Evolutionary conservation across 1,140 invertebrate genomes (phyloP), one percentile per base, ranked within the genome.

Genomic region (Musca domestica): DNA sequence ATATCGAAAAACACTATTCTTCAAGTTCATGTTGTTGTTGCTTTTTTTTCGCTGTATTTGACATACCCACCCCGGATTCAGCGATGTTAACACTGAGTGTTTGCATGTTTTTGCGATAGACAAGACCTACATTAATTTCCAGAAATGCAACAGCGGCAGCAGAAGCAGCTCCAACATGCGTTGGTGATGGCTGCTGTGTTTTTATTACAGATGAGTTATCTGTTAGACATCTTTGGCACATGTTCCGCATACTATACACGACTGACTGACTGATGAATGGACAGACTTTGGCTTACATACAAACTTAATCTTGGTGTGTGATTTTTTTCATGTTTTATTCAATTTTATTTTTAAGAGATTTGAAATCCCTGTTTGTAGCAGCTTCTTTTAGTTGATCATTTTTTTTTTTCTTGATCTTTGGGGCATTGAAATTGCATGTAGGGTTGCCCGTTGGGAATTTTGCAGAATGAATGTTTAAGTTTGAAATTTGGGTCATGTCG

Each of bases 291-390:
- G 22, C 14, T 54, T 20, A 20, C 23, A 27, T 7, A 41, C 34
- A 41, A 41, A 41, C 34, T 41, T 41, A 41, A 41, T 41, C 34
- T 41, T 12, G 34, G 34, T 41, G 34, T 41, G 34, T 12, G 34
- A 41, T 41, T 30, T 41, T 41, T 58, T 58, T 58, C n/a, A 58
- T 58, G 54, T 58, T 58, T 58, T 27, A 58, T 58, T 58, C 54
- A 58, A 58, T 58, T 58, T n/a, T n/a, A n/a, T n/a, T 58, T 58
- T n/a, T 27, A 58, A 25, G 54, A 30, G 54, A 58, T 58, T 58
- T 58, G 30, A 58, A 58, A 58, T 27, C 23, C 54, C 27, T 58
- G 54, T 58, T n/a, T 25, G 25, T n/a, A 27, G 27, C 25, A 14
- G 15, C 23, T 27, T 58, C n/a, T 58, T 54, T 19, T 51, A 51